Percentiles rank a stretch among this genome's conserved stretches.
Evolutionary conservation across 2,797 vertebrate species (phyloP).

Genomic region (Capromys pilorides): DNA sequence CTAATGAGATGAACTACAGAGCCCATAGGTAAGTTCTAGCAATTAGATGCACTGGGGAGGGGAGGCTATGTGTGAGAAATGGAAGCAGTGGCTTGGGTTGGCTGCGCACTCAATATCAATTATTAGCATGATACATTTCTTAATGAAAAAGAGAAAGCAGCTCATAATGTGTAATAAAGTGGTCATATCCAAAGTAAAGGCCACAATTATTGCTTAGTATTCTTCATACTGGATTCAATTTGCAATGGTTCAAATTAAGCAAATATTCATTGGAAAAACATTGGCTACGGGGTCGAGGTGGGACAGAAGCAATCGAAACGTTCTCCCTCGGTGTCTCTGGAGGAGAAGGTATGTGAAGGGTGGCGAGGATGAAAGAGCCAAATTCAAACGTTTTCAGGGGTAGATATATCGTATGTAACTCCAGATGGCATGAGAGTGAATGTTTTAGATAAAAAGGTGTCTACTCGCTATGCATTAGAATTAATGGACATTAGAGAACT

Average conservation of each 20-base stretch:
- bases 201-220: background rate
- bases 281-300: background rate
- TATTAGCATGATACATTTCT: conserved; percentile 38
- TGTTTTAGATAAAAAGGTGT: conserved; percentile 8
- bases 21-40: conserved; percentile 1
- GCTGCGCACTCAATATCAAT: conserved; percentile 45
- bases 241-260: conserved; percentile 48
- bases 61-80: conserved; percentile 1
- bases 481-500: conserved; percentile 15
- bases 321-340: background rate
- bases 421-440: background rate
- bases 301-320: background rate
- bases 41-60: background rate
- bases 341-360: background rate
- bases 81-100: conserved; percentile 36
- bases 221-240: conserved; percentile 39
- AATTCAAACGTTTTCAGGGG: conserved; percentile 35
- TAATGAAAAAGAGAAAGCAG: background rate
- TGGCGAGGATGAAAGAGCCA: background rate
- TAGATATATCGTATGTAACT: background rate
- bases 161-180: conserved; percentile 32
- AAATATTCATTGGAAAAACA: background rate
- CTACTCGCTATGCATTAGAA: background rate
- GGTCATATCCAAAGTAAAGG: conserved; percentile 14
- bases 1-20: conserved; percentile 23